phyloP scores from a whole-genome alignment of 2,888 invertebrate species.

The Pseudeuparius sepicola region DNA sequence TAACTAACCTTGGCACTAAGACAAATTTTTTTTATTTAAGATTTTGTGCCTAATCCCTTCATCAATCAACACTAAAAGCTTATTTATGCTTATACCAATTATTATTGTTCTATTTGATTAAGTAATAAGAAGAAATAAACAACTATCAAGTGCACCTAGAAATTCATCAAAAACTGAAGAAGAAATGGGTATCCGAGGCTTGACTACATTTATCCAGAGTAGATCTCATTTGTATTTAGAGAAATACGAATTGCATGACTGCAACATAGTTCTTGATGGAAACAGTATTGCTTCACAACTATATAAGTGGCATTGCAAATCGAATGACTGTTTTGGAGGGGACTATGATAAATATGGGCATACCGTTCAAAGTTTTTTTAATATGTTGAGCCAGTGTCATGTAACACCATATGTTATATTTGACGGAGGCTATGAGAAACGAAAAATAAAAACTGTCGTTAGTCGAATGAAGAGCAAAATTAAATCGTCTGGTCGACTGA shows the following conservation, averaged over 20 bases:
- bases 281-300: conserved; percentile 63
- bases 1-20: too few species aligned
- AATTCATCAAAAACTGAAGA: too few species aligned
- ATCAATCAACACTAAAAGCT: too few species aligned
- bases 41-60: too few species aligned
- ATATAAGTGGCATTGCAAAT: conserved; percentile 48
- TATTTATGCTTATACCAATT: too few species aligned
- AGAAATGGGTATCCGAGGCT: conserved; percentile 76
- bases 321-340: conserved; percentile 69
- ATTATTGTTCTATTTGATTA: too few species aligned
- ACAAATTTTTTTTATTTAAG: too few species aligned
- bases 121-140: too few species aligned
- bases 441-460: conserved; percentile 27
- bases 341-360: conserved; percentile 73
- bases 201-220: conserved; percentile 68
- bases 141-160: too few species aligned
- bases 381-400: conserved; percentile 57
- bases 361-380: conserved; percentile 56
- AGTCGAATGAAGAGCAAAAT: conserved; percentile 28
- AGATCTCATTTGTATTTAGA: conserved; percentile 56
- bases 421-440: conserved; percentile 57
- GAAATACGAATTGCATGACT: conserved; percentile 53
- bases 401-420: conserved; percentile 64
- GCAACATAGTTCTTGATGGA: conserved; percentile 69
- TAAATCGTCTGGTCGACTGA: conserved; percentile 39